Evolutionary conservation across 2,113 vertebrate species (phyloP), one percentile per base, ranked within the genome.

Genomic region (Beaufortia kweichowensis): DNA sequence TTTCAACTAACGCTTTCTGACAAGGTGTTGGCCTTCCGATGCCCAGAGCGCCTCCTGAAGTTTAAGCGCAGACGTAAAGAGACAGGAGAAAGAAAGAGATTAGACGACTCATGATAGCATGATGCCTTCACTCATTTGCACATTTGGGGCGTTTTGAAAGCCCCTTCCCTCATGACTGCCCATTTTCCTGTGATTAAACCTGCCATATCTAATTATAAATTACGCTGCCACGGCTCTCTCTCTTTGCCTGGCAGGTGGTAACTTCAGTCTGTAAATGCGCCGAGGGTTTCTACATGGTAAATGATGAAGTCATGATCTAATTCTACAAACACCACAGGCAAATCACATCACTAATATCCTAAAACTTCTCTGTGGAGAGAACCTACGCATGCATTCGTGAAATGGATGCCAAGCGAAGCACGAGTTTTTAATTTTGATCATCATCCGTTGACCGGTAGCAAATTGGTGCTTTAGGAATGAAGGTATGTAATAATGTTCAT

Each of bases 1-100:
- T 59, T 74, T 79, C 88, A 60, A 80, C 85, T 86, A 89, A 88
- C 81, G 24, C 79, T 48, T 81, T 84, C 79, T 90, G 89, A 88
- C 89, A 89, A 87, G 85, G 86, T 80, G 82, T 68, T 81, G 84
- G 57, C 85, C 84, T 87, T 86, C 81, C 75, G 50, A 31, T 61
- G 82, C 85, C 78, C 85, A 84, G 75, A 67, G 85, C 79, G 72
- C 53, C 63, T 63, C 63, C 80, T 84, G 75, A 80, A 78, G 81
- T 53, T 57, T 43, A 74, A 82, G 60, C 78, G 72, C 48, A 57
- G 63, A 56, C 11, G 23, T 71, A 50, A 70, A 43, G 66, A 53
- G 41, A 28, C 31, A 24, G 3, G 12, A 35, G 29, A 28, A 53
- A n/a, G 61, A 53, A 39, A 59, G 19, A 21, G 75, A 43, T 41